These are phyloP conservation scores for Tachysurus fulvidraco DNA, from an alignment of 2,113 vertebrate genomes.

Conservation along the genomic window DNA sequence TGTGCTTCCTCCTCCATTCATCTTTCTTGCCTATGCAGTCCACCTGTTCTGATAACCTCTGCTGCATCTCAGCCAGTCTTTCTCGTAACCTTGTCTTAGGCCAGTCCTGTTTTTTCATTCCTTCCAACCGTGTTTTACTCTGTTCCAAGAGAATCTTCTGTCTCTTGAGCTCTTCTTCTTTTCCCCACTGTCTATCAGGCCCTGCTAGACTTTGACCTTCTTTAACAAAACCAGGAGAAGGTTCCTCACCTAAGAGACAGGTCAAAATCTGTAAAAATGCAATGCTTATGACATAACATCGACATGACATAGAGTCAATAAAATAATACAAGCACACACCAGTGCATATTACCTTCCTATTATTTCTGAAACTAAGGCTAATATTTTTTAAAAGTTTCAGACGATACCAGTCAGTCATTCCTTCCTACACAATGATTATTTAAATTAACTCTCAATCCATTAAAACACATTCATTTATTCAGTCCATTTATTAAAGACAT, in stretches of 20 bases:
- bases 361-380: no score
- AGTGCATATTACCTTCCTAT: no score
- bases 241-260: constrained; percentile 53
- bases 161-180: constrained; percentile 62
- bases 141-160: constrained; percentile 71
- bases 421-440: background rate
- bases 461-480: background rate
- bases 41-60: constrained; percentile 67
- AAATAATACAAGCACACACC: background rate
- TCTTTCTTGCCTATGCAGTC: constrained; percentile 63
- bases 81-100: constrained; percentile 64
- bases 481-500: background rate
- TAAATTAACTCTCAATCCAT: background rate
- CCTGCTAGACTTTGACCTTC: constrained; percentile 37
- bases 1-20: constrained; percentile 61
- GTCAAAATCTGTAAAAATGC: background rate
- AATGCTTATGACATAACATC: background rate
- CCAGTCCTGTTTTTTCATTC: constrained; percentile 65
- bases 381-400: no score
- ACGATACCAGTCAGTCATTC: background rate
- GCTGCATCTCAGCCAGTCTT: constrained; percentile 69
- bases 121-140: constrained; percentile 68
- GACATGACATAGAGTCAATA: background rate
- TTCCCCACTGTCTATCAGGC: constrained; percentile 46
- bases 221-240: constrained; percentile 37